phyloP scores from a whole-genome alignment of 2,113 vertebrate genomes.

The Ptychochromis oligacanthus region DNA sequence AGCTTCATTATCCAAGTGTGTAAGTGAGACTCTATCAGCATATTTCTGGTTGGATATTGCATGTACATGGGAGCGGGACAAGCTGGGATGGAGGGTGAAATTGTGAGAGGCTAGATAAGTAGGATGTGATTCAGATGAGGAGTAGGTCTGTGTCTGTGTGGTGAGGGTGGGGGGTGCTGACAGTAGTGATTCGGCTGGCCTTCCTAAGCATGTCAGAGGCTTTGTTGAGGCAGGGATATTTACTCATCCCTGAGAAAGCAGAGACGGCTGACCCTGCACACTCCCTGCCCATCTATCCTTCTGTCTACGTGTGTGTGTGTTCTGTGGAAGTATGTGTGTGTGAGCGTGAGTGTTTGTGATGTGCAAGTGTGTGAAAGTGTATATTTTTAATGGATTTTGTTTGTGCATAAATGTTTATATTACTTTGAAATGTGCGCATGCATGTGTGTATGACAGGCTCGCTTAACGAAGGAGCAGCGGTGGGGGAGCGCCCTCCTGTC shows the following conservation, averaged over 20 bases:
- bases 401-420: slow-evolving; percentile 51
- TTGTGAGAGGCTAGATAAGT: slow-evolving; percentile 26
- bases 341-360: slow-evolving; percentile 1
- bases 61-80: slow-evolving; percentile 4
- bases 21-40: slow-evolving; percentile 22
- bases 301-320: slow-evolving; percentile 25
- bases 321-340: neutral
- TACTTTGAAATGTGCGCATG: slow-evolving; percentile 31
- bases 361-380: slow-evolving; percentile 2
- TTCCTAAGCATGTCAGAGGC: slow-evolving; percentile 70
- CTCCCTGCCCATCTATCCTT: slow-evolving; percentile 60
- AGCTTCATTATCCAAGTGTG: slow-evolving; percentile 11
- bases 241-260: slow-evolving; percentile 58
- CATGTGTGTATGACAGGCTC: slow-evolving; percentile 81
- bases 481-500: slow-evolving; percentile 91
- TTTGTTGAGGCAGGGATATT: slow-evolving; percentile 72
- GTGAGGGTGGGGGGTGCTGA: slow-evolving; percentile 49
- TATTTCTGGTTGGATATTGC: slow-evolving; percentile 53
- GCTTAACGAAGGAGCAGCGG: slow-evolving; percentile 88
- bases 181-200: slow-evolving; percentile 61
- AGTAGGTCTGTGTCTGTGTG: neutral
- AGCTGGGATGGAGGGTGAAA: slow-evolving; percentile 23
- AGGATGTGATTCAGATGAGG: slow-evolving; percentile 45
- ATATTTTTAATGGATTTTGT: slow-evolving; percentile 25
- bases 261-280: slow-evolving; percentile 70